Percentiles rank a stretch among this genome's conserved stretches.
These are phyloP conservation scores for Rhabdomys dilectus DNA, from an alignment of 2,113 vertebrate species.

Conservation along the genomic window DNA sequence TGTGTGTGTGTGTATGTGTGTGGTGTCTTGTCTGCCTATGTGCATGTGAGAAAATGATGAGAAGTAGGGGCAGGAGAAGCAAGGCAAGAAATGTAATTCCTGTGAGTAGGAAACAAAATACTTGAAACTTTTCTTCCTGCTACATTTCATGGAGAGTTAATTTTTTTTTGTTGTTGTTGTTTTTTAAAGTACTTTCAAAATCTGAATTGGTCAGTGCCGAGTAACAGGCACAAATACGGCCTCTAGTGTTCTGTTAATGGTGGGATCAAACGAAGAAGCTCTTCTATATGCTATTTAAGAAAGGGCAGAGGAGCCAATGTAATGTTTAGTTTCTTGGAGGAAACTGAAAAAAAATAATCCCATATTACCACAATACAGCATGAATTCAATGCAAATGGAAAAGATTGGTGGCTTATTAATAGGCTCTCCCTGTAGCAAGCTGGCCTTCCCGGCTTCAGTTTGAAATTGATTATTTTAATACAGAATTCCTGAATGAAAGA, in stretches of 20 bases:
- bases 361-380: conserved; percentile 85
- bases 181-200: conserved; percentile 81
- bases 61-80: conserved; percentile 58
- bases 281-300: conserved; percentile 75
- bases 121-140: conserved; percentile 82
- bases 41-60: neutral
- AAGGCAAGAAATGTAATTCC: conserved; percentile 75
- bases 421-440: conserved; percentile 87
- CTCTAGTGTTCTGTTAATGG: conserved; percentile 78
- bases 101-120: conserved; percentile 82
- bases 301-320: conserved; percentile 74
- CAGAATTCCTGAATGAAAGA: conserved; percentile 99
- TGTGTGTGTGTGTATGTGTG: neutral
- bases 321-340: conserved; percentile 75
- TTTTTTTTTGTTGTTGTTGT: neutral
- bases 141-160: conserved; percentile 81
- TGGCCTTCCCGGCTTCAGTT: conserved; percentile 90
- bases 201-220: conserved; percentile 70
- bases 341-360: conserved; percentile 85
- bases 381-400: conserved; percentile 88
- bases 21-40: neutral
- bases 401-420: conserved; percentile 89
- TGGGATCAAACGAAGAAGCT: conserved; percentile 79
- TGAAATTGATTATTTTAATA: conserved; percentile 99
- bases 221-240: conserved; percentile 79